Conservation (phyloP, 2,888 invertebrate species). For the Phasia obesa region DNA sequence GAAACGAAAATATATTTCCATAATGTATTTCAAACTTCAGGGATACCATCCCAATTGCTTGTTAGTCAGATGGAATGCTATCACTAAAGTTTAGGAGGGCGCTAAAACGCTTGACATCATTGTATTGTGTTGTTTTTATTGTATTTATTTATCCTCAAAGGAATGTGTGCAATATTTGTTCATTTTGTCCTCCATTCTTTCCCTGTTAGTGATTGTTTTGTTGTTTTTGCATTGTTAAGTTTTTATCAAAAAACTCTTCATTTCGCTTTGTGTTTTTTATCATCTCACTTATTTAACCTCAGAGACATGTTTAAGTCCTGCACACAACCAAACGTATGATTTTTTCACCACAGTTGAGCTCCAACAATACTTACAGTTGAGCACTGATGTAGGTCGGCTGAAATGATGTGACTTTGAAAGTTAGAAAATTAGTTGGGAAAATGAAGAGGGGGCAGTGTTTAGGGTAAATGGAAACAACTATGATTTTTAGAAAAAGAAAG, state of each 20-base stretch:
- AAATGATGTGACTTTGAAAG: slow-evolving; percentile 13
- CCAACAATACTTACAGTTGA: slow-evolving; percentile 12
- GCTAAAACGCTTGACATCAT: slow-evolving; percentile 67
- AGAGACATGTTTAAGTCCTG: slow-evolving; percentile 58
- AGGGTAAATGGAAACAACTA: slow-evolving; percentile 9
- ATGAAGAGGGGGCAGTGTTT: background rate
- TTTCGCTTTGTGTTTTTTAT: slow-evolving; percentile 46
- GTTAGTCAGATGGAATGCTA: slow-evolving; percentile 63
- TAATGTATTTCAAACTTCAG: no score
- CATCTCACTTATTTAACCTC: slow-evolving; percentile 67
- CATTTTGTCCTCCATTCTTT: slow-evolving; percentile 50
- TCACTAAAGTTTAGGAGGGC: slow-evolving; percentile 63
- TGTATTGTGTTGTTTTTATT: slow-evolving; percentile 53
- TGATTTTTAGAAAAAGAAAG: slow-evolving; percentile 42
- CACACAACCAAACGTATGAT: slow-evolving; percentile 38
- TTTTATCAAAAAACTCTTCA: slow-evolving; percentile 48
- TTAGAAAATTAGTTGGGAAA: slow-evolving; percentile 27
- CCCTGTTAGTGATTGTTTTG: background rate
- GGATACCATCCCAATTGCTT: slow-evolving; percentile 40
- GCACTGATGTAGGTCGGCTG: background rate
- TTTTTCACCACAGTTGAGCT: slow-evolving; percentile 42
- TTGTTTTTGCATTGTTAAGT: slow-evolving; percentile 37
- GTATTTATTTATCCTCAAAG: slow-evolving; percentile 41
- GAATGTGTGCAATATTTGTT: slow-evolving; percentile 58
- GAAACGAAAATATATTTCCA: no score